Conservation (phyloP, 2,888 invertebrate genomes). For the Ganaspis brasiliensis region DNA sequence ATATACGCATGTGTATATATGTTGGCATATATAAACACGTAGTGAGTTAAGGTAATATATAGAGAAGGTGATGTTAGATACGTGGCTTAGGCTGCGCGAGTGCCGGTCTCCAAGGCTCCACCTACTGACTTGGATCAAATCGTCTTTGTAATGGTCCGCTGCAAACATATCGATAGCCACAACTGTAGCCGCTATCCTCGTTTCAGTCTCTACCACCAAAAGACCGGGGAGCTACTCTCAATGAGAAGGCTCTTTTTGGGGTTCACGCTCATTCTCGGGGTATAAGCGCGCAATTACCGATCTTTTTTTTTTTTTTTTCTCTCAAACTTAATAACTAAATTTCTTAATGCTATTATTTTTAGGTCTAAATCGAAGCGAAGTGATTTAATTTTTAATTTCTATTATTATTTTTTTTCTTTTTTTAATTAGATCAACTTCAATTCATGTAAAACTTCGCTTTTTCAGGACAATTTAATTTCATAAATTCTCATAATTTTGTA, state of each 20-base stretch:
- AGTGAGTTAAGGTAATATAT: slow-evolving; percentile 80
- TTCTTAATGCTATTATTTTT: slow-evolving; percentile 1
- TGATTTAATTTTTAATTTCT: slow-evolving; percentile 1
- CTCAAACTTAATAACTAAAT: slow-evolving; percentile 55
- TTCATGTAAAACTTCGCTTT: slow-evolving; percentile 13
- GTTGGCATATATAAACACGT: slow-evolving; percentile 78
- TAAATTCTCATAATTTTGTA: slow-evolving; percentile 5
- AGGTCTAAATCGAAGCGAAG: slow-evolving; percentile 26
- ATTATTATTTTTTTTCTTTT: neutral
- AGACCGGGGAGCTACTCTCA: slow-evolving; percentile 37
- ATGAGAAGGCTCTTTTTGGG: neutral
- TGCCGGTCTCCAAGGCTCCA: slow-evolving; percentile 80
- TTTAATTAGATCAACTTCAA: neutral
- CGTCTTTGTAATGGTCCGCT: slow-evolving; percentile 80
- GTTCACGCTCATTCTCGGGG: slow-evolving; percentile 30
- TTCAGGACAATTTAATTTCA: neutral
- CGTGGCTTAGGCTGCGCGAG: slow-evolving; percentile 80
- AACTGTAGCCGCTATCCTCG: slow-evolving; percentile 78
- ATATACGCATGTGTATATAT: slow-evolving; percentile 69
- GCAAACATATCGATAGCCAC: slow-evolving; percentile 80
- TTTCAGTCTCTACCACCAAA: slow-evolving; percentile 66
- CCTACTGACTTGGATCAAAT: slow-evolving; percentile 81
- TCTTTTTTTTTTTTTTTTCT: slow-evolving; percentile 28
- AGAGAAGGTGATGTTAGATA: slow-evolving; percentile 81
- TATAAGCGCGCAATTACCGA: slow-evolving; percentile 52